Evolutionary conservation across 1,140 invertebrate species (phyloP).

Genomic region (Orchesella cincta): DNA sequence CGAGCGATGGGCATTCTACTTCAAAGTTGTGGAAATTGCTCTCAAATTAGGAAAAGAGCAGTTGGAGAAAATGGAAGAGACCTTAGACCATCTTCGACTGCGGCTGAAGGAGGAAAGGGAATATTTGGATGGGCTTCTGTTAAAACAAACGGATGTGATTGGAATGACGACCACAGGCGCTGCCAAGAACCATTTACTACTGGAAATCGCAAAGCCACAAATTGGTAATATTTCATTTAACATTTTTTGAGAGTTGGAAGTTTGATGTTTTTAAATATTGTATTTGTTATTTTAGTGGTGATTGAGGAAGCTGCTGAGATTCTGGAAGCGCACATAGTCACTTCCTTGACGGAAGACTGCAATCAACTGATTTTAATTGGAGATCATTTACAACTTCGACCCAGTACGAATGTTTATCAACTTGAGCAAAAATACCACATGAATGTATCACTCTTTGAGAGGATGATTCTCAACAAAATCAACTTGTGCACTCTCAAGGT

Average conservation of each 20-base stretch:
- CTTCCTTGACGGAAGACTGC: neutral
- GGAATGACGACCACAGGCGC: conserved; percentile 79
- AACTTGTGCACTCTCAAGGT: neutral
- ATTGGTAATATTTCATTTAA: conserved; percentile 60
- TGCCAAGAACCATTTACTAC: conserved; percentile 64
- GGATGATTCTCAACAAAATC: conserved; percentile 51
- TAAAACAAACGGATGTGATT: conserved; percentile 58
- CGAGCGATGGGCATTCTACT: neutral
- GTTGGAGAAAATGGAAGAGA: conserved; percentile 31
- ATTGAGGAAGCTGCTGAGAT: conserved; percentile 15
- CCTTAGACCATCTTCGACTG: conserved; percentile 31
- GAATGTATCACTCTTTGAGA: conserved; percentile 54
- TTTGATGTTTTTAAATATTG: neutral
- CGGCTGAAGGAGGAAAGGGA: conserved; percentile 55
- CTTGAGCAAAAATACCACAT: conserved; percentile 53
- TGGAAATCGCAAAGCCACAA: conserved; percentile 64
- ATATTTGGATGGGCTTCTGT: conserved; percentile 53
- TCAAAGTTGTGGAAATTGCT: neutral
- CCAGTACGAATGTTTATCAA: conserved; percentile 53
- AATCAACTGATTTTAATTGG: conserved; percentile 51
- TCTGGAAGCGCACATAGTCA: neutral
- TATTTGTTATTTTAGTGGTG: neutral
- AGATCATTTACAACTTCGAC: conserved; percentile 57
- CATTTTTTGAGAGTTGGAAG: too few species aligned
- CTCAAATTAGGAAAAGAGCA: neutral